phyloP scores from a whole-genome alignment of 2,113 vertebrate genomes.

The Lamprologus sp. region DNA sequence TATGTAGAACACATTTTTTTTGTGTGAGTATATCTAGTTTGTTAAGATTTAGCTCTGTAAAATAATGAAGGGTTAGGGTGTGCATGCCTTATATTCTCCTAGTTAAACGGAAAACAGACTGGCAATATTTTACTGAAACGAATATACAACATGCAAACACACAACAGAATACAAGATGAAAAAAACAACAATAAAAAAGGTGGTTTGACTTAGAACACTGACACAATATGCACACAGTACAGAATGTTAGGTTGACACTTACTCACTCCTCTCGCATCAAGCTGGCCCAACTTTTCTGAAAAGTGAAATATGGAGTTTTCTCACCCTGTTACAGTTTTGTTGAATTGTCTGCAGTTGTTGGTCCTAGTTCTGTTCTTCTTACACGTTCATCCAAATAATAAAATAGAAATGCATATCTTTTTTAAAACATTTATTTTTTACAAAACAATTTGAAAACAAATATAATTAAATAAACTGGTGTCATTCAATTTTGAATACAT shows the following conservation, averaged over 20 bases:
- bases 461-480: neutral
- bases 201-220: neutral
- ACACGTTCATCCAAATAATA: neutral
- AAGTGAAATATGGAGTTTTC: neutral
- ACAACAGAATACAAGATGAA: neutral
- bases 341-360: neutral
- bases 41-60: neutral
- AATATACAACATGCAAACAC: neutral
- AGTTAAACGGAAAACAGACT: neutral
- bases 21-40: neutral
- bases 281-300: neutral
- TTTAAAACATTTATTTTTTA: neutral
- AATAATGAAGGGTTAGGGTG: neutral
- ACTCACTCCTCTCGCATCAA: neutral
- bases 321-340: neutral
- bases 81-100: neutral
- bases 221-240: neutral
- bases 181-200: neutral
- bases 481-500: neutral
- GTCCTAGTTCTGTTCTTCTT: neutral
- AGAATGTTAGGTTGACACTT: neutral
- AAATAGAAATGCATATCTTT: neutral
- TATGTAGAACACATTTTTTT: neutral
- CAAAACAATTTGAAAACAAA: neutral
- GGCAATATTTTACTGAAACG: accelerated